These are phyloP conservation scores for Seira musarum DNA, from an alignment of 2,888 invertebrate genomes.

Conservation along the genomic window DNA sequence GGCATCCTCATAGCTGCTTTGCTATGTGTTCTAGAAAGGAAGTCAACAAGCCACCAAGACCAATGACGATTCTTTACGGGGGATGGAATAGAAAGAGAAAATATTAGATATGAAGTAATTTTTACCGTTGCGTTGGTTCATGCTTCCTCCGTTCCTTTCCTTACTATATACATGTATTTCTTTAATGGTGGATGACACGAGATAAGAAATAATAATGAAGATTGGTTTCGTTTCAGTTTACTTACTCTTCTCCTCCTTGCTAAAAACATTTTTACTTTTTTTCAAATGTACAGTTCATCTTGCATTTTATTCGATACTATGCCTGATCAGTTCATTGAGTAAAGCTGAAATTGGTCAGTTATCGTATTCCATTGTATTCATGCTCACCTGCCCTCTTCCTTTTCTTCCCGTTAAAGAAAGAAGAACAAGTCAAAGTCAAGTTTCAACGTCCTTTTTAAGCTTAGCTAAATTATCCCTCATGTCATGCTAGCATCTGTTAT, in stretches of 20 bases:
- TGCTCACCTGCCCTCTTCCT: background rate
- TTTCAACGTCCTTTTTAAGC: background rate
- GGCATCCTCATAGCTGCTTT: background rate
- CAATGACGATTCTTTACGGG: conserved; percentile 3
- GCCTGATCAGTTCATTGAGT: background rate
- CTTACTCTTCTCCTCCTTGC: too few species aligned
- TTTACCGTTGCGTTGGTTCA: background rate
- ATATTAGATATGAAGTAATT: background rate
- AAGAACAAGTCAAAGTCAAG: background rate
- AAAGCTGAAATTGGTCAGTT: background rate
- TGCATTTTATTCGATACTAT: background rate
- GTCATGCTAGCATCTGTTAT: background rate
- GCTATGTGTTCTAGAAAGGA: background rate
- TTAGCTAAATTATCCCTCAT: background rate
- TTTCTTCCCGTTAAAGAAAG: background rate
- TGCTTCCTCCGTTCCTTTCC: too few species aligned
- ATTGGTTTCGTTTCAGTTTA: background rate
- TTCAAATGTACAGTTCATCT: background rate
- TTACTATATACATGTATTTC: background rate
- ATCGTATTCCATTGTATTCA: too few species aligned
- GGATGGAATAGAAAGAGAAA: background rate
- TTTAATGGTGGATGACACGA: background rate
- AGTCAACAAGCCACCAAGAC: conserved; percentile 10
- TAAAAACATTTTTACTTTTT: conserved; percentile 1
- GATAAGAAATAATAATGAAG: conserved; percentile 1